Base-by-base conservation (phyloP, 2,113 vertebrate genomes). In the Salvator merianae region DNA sequence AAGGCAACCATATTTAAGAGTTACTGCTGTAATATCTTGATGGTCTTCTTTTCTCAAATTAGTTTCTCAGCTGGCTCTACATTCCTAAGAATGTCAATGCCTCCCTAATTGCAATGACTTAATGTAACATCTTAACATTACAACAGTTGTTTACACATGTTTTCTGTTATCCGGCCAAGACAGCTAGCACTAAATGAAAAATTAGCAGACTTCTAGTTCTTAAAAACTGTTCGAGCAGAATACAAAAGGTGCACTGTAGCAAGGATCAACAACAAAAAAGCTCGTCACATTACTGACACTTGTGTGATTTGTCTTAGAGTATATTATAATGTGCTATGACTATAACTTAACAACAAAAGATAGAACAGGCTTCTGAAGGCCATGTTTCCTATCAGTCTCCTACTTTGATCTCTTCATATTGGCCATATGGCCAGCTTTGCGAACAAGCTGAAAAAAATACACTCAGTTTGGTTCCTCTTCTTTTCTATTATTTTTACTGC, bases 111-210 rank as follows among this genome's bases (percentile, higher is more conserved):
- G 28, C 38, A 18, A 34, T 28, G 78, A 72, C 55, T 40, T 14
- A 59, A 59, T 59, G 16, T 59, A 20, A 4, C 55, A 59, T 59
- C 55, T 59, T 59, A 16, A 65, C 71, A 72, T 43, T 40, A 40
- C 0, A 0, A 83, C 59, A 79, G 5, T 30, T 59, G 38, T 40
- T 91, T 81, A 88, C 43, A 4, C 91, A 85, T 80, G 38, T 86
- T 84, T 91, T 85, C 81, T 85, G 59, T 79, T 76, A 59, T 81
- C 63, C 70, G 2, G 50, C 47, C 34, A 73, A 1, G 0, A 82
- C 84, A 90, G 74, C 32, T 77, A 84, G 22, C 1, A 79, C 22
- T 13, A 88, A 89, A 88, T 79, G 84, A 84, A 89, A 59, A 65
- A 5, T 0, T 74, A 91, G 77, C 63, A 85, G 71, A 30, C 55